Evolutionary conservation across 2,888 invertebrate species (phyloP), one percentile per base, ranked within the genome.

Genomic region (Heliconius charithonia): DNA sequence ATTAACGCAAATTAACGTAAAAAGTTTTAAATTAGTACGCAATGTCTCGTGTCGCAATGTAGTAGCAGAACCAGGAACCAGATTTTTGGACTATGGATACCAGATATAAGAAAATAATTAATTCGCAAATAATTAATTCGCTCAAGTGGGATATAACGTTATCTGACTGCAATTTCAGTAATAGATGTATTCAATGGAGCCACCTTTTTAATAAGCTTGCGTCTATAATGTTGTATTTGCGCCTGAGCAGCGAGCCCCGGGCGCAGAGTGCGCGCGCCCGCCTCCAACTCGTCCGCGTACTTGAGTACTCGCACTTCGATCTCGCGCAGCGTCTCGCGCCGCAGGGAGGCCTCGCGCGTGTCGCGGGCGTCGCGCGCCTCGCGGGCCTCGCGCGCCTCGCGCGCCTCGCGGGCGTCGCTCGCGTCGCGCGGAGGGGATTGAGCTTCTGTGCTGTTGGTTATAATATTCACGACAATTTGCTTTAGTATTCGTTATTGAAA

Each of bases 261-360:
- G 85, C 97, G 97, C 32, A 97, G 89, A 59, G 96, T 95, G 79
- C 97, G 95, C 85, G 96, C 96, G 0, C 99, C 99, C 4, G 97
- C 97, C 93, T 99, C 99, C 85, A 99, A 91, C 90, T 99, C 99
- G 95, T 99, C 99, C 91, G 98, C 98, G 95, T 98, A 99, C 89
- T 98, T 98, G 94, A 99, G 96, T 76, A 98, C 98, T 94, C 98
- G 98, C 84, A 99, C 97, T 95, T 99, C 99, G 86, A 99, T 98
- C 91, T 99, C 99, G 37, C 99, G 96, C 79, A 98, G 91, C 86
- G 97, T 96, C 83, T 95, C 96, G 70, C 98, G 96, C 85, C 97
- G 96, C 87, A 97, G 96, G 87, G 88, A 79, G 77, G 86, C 88
- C 87, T 93, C 94, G 81, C 91, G 72, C 91, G 72, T 86, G 77